phyloP scores from a whole-genome alignment of 2,888 invertebrate species.

The Drepana falcataria region DNA sequence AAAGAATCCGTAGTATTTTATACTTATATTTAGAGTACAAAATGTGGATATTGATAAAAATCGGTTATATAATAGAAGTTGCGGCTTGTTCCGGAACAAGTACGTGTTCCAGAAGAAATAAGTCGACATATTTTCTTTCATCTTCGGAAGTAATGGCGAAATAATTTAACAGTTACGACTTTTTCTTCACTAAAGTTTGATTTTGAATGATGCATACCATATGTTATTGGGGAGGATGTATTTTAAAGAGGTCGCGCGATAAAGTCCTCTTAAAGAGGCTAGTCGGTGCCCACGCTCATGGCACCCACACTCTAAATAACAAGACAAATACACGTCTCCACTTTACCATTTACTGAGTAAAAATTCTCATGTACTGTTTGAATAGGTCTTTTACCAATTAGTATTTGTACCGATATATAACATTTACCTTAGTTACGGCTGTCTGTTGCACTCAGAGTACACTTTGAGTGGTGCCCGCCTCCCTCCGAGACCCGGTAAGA shows the following conservation, averaged over 20 bases:
- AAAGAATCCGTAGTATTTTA: too few species aligned
- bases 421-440: constrained; percentile 47
- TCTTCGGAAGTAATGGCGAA: too few species aligned
- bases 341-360: constrained; percentile 75
- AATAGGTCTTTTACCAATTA: constrained; percentile 77
- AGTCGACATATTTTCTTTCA: too few species aligned
- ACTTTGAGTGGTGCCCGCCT: constrained; percentile 50
- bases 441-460: constrained; percentile 51
- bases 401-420: constrained; percentile 73
- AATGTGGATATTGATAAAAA: too few species aligned
- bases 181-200: background rate
- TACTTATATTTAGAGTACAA: too few species aligned
- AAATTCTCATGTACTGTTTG: constrained; percentile 75
- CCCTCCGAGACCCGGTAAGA: constrained; percentile 35
- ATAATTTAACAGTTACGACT: too few species aligned
- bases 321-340: constrained; percentile 74
- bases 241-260: constrained; percentile 4
- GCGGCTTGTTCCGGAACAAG: too few species aligned
- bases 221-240: background rate
- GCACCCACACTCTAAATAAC: constrained; percentile 75
- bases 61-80: too few species aligned
- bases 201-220: background rate
- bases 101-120: too few species aligned
- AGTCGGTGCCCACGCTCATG: constrained; percentile 55
- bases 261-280: constrained; percentile 49